phyloP scores from a whole-genome alignment of 2,113 vertebrate genomes.

The Ancistrus triradiatus region DNA sequence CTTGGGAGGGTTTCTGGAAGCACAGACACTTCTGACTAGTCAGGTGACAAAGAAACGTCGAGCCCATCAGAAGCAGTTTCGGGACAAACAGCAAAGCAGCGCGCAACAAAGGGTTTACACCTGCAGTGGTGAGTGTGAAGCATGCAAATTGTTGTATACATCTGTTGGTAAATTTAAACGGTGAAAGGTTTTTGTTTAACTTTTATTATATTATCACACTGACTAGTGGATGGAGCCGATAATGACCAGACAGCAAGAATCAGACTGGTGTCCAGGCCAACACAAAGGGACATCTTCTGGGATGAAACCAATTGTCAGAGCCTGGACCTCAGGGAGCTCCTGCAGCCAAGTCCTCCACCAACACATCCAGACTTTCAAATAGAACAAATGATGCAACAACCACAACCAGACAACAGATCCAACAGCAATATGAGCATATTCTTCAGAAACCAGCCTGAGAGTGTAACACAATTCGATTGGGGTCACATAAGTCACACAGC shows the following conservation, averaged over 20 bases:
- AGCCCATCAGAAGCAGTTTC: constrained; percentile 46
- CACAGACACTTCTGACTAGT: constrained; percentile 51
- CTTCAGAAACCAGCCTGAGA: background rate
- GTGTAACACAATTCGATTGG: background rate
- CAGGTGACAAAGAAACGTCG: constrained; percentile 37
- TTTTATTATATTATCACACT: constrained; percentile 1
- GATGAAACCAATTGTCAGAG: constrained; percentile 67
- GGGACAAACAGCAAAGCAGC: constrained; percentile 39
- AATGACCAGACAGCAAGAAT: constrained; percentile 28
- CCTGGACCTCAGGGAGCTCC: constrained; percentile 51
- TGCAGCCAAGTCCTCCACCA: constrained; percentile 29
- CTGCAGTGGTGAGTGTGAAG: constrained; percentile 30
- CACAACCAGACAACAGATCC: background rate
- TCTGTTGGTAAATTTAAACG: background rate
- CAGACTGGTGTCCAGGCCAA: constrained; percentile 55
- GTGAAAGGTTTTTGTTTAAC: background rate
- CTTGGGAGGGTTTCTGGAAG: constrained; percentile 49
- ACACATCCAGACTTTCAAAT: constrained; percentile 1
- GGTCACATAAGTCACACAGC: background rate
- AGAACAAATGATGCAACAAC: constrained; percentile 4
- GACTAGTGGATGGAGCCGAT: constrained; percentile 10
- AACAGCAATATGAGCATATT: background rate
- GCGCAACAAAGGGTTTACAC: constrained; percentile 39
- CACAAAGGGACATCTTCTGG: constrained; percentile 62
- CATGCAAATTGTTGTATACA: background rate